A percentile compares a stretch with the other conserved stretches of the same genome.
phyloP scores from a whole-genome alignment of 2,113 vertebrate species.

The Enhydra lutris region DNA sequence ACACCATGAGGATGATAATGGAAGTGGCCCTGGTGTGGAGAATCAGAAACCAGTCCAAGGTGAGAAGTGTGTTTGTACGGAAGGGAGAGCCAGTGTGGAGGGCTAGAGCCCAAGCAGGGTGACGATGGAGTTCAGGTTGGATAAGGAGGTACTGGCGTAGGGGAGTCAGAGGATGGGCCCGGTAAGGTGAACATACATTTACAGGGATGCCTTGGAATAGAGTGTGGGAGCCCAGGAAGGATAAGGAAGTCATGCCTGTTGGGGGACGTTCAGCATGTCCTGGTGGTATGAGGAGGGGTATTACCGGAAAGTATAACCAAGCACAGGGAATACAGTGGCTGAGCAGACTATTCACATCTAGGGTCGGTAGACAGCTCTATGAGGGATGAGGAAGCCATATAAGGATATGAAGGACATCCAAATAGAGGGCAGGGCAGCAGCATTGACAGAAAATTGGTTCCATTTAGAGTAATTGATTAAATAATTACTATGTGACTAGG shows the following conservation, averaged over 20 bases:
- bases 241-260: neutral
- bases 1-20: neutral
- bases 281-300: neutral
- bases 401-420: neutral
- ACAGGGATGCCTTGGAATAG: too few species aligned
- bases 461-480: neutral
- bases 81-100: neutral
- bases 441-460: neutral
- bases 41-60: neutral
- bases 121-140: neutral
- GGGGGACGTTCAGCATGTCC: neutral
- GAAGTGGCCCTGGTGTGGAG: neutral
- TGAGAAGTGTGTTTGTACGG: neutral
- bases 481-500: neutral
- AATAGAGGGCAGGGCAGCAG: neutral
- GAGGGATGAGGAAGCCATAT: neutral
- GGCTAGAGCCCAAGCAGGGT: neutral
- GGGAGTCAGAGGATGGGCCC: neutral
- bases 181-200: neutral
- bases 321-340: neutral
- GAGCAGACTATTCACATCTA: neutral
- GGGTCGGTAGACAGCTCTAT: neutral
- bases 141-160: neutral
- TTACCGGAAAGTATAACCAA: neutral
- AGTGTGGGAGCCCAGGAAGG: neutral